A percentile compares a stretch with the other conserved stretches of the same genome.
phyloP scores from a whole-genome alignment of 1,140 invertebrate genomes.

The Eumaeus atala region DNA sequence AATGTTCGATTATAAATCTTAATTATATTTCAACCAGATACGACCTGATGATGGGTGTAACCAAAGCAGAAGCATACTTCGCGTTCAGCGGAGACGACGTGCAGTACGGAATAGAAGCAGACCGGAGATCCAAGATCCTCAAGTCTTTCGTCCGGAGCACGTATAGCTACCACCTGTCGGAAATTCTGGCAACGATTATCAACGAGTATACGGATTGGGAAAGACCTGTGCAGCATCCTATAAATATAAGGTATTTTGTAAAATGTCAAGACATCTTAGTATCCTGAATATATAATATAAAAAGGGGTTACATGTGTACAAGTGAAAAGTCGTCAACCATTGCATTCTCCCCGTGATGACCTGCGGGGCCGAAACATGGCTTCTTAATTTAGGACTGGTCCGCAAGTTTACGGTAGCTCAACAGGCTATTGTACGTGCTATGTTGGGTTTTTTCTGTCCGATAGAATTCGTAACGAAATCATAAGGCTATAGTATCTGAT shows the following conservation, averaged over 20 bases:
- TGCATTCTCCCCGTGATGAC: too few relatives aligned
- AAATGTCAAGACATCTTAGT: neutral
- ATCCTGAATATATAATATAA: too few relatives aligned
- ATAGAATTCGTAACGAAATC: too few relatives aligned
- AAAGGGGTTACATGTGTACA: too few relatives aligned
- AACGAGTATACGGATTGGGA: conserved; percentile 99
- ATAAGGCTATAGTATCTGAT: too few relatives aligned
- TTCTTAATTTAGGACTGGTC: too few relatives aligned
- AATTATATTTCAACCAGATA: conserved; percentile 74
- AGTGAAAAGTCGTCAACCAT: too few relatives aligned
- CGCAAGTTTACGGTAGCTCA: too few relatives aligned
- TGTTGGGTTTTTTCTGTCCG: too few relatives aligned
- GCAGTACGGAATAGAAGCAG: conserved; percentile 92
- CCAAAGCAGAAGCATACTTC: conserved; percentile 89
- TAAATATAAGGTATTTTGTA: conserved; percentile 83
- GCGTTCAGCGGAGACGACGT: conserved; percentile 93
- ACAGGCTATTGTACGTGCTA: too few relatives aligned
- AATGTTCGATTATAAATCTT: too few relatives aligned
- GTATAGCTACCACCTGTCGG: conserved; percentile 89
- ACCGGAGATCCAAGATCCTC: conserved; percentile 90
- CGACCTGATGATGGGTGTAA: conserved; percentile 95
- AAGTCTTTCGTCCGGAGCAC: conserved; percentile 95
- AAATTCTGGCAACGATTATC: conserved; percentile 90
- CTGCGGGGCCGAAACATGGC: too few relatives aligned
- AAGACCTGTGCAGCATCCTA: conserved; percentile 92